Base-by-base conservation (phyloP, 2,888 invertebrate species). In the Microctonus hyperodae region DNA sequence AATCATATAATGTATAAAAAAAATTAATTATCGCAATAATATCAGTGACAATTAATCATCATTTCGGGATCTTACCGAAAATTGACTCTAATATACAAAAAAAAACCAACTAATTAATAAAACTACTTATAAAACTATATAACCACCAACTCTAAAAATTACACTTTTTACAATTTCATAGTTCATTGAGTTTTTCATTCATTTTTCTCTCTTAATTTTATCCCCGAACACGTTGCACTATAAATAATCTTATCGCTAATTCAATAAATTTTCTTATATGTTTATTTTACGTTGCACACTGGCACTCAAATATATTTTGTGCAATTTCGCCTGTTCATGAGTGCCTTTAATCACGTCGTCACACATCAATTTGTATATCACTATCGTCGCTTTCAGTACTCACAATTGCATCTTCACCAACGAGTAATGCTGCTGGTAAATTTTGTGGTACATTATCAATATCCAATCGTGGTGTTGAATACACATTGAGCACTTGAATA, bases 371-470 rank as follows among this genome's bases (percentile, higher is more conserved):
- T 71, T 85, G 85, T 71, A 85, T 78, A 71, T 85, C 85, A 74
- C 85, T 85, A 55, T 85, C 85, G 51, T 85, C 84, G 71, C 84
- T 84, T 70, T 83, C 84, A 13, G 84, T 84, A 71, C 84, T 84
- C 33, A 80, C 80, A 65, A 84, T 82, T 58, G 83, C 82, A 68
- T 85, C 85, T 67, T 85, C 85, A 16, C 84, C 85, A 35, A 85
- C 84, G 40, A 85, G 76, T 61, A 85, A 75, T 25, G 85, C 84
- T 5, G 85, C 84, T 1, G 85, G 85, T 58, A 85, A 76, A 72
- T 81, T 82, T 70, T 83, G 84, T 5, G 85, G 80, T 59, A 85
- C 83, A 70, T 81, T 84, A 64, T 84, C 84, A 28, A 85, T 80
- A 61, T 85, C 83, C 59, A 83, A 63, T 70, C 81, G 77, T 9